Percentiles rank a stretch among this genome's conserved stretches.
phyloP scores from a whole-genome alignment of 2,113 vertebrate genomes.

The Eptesicus fuscus region DNA sequence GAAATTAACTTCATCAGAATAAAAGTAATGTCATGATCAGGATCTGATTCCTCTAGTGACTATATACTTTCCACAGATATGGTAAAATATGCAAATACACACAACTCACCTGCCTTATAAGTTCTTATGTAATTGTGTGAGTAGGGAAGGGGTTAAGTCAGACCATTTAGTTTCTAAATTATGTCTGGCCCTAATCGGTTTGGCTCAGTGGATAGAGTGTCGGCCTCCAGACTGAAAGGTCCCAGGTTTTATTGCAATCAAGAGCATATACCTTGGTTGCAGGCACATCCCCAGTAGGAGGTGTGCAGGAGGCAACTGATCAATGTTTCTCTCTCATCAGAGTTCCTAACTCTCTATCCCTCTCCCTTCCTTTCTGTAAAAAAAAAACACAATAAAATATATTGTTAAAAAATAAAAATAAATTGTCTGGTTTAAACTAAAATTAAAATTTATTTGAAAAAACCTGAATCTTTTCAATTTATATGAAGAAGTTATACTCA shows the following conservation, averaged over 20 bases:
- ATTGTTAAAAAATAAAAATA: not conserved
- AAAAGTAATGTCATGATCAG: not conserved
- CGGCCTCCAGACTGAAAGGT: too few species aligned
- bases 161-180: not conserved
- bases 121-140: not conserved
- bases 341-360: too few species aligned
- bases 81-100: not conserved
- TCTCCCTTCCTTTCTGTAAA: too few species aligned
- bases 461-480: not conserved
- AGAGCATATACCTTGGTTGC: too few species aligned
- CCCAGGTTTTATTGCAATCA: too few species aligned
- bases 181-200: not conserved
- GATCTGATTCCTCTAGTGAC: not conserved
- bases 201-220: too few species aligned
- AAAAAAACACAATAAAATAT: too few species aligned
- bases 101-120: not conserved
- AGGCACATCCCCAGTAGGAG: too few species aligned
- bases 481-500: not conserved
- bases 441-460: constrained; percentile 29
- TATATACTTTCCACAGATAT: not conserved
- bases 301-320: too few species aligned
- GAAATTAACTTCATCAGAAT: constrained; percentile 26
- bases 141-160: not conserved
- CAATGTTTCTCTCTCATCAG: too few species aligned
- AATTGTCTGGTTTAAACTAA: not conserved